Conservation (phyloP, 2,888 invertebrate species). For the Steinernema hermaphroditum region DNA sequence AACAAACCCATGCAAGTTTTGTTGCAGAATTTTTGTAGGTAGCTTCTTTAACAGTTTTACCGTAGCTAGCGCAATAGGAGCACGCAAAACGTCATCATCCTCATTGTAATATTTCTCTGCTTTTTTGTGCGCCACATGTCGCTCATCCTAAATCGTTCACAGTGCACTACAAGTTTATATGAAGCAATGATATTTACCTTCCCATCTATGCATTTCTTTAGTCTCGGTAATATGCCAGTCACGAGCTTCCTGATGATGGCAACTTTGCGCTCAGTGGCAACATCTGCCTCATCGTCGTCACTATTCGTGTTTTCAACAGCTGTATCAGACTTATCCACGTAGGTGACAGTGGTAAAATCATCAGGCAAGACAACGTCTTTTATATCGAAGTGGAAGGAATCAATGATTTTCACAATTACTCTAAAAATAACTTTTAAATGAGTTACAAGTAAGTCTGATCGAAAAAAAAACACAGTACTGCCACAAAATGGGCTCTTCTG, state of each 20-base stretch:
- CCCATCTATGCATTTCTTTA: conserved; percentile 75
- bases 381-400: conserved; percentile 89
- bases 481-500: neutral
- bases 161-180: neutral
- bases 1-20: conserved; percentile 73
- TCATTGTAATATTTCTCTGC: conserved; percentile 62
- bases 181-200: conserved; percentile 37
- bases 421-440: conserved; percentile 49
- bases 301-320: neutral
- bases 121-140: conserved; percentile 1
- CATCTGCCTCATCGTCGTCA: conserved; percentile 13
- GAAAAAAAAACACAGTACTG: conserved; percentile 37
- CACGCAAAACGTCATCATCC: conserved; percentile 81
- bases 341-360: conserved; percentile 21
- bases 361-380: conserved; percentile 10
- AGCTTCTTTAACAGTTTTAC: conserved; percentile 86
- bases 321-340: neutral
- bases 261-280: conserved; percentile 65
- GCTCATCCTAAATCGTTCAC: conserved; percentile 9
- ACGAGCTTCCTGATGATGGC: conserved; percentile 76
- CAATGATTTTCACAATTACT: conserved; percentile 75
- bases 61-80: conserved; percentile 88
- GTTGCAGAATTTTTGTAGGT: conserved; percentile 71
- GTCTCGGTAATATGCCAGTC: conserved; percentile 77
- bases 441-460: neutral